Conservation (phyloP, 2,888 invertebrate genomes). For the Polydrusus tereticollis region DNA sequence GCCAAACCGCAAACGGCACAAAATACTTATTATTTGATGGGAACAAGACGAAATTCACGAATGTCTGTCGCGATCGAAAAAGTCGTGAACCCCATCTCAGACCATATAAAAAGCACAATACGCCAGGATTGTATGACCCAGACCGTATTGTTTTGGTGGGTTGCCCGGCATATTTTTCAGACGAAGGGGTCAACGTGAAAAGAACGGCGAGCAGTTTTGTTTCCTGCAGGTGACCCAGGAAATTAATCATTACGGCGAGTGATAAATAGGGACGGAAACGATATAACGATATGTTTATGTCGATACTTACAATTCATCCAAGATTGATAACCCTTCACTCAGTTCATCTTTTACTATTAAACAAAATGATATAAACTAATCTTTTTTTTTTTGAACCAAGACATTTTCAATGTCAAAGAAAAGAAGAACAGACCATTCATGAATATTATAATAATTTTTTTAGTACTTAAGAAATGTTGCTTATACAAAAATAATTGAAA, state of each 20-base stretch:
- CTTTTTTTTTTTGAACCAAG: no score
- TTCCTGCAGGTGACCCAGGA: slow-evolving; percentile 35
- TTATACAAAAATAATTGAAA: no score
- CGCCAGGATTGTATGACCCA: slow-evolving; percentile 25
- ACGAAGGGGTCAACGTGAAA: slow-evolving; percentile 34
- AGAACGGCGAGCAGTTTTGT: slow-evolving; percentile 17
- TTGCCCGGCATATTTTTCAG: slow-evolving; percentile 33
- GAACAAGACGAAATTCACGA: neutral
- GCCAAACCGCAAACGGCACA: neutral
- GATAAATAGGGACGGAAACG: neutral
- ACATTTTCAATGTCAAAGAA: no score
- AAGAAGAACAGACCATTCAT: no score
- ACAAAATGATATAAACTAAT: no score
- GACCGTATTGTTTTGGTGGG: slow-evolving; percentile 41
- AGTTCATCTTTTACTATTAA: no score
- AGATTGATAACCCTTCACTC: no score
- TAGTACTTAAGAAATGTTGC: no score
- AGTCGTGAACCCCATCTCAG: slow-evolving; percentile 14
- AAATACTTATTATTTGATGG: slow-evolving; percentile 5
- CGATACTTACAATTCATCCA: no score
- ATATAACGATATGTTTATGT: neutral
- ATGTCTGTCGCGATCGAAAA: neutral
- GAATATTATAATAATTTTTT: no score
- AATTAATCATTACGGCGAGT: slow-evolving; percentile 1
- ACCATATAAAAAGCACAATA: slow-evolving; percentile 18